Evolutionary conservation across 2,113 vertebrate species (phyloP).

Genomic region (Himantopus leucocephalus): DNA sequence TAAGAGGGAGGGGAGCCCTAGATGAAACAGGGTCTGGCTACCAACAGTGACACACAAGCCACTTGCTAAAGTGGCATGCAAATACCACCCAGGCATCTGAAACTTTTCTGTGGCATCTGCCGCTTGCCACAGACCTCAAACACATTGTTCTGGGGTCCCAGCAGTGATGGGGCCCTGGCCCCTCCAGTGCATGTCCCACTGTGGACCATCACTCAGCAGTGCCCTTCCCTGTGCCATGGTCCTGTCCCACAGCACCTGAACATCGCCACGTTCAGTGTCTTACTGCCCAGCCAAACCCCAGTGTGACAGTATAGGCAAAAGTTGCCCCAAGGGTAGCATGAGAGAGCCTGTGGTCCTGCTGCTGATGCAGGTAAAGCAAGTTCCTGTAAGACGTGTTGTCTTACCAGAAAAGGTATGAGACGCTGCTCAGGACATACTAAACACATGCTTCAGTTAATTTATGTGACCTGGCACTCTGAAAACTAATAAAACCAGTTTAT

Average conservation of each 20-base stretch:
- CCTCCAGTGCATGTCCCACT: neutral
- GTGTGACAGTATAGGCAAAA: neutral
- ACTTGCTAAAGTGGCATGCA: neutral
- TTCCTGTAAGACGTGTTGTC: neutral
- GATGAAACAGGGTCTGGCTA: neutral
- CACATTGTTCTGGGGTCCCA: neutral
- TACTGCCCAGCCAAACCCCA: neutral
- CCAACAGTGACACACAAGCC: neutral
- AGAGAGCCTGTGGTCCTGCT: neutral
- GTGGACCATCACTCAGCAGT: neutral
- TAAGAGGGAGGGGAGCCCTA: neutral
- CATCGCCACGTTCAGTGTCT: accelerated
- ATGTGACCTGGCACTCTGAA: constrained; percentile 49
- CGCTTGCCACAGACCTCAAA: neutral
- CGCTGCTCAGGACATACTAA: neutral
- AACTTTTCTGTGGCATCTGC: neutral
- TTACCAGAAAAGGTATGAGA: neutral
- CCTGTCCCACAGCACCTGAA: neutral
- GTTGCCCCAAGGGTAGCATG: neutral
- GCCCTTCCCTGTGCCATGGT: neutral
- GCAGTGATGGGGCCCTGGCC: neutral
- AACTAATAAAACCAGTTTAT: constrained; percentile 64
- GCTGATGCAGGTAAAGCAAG: neutral
- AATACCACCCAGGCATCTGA: neutral
- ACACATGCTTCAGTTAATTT: constrained; percentile 27